These are phyloP conservation scores for Rhyacichthys aspro DNA, from an alignment of 2,797 vertebrate species.

Conservation along the genomic window DNA sequence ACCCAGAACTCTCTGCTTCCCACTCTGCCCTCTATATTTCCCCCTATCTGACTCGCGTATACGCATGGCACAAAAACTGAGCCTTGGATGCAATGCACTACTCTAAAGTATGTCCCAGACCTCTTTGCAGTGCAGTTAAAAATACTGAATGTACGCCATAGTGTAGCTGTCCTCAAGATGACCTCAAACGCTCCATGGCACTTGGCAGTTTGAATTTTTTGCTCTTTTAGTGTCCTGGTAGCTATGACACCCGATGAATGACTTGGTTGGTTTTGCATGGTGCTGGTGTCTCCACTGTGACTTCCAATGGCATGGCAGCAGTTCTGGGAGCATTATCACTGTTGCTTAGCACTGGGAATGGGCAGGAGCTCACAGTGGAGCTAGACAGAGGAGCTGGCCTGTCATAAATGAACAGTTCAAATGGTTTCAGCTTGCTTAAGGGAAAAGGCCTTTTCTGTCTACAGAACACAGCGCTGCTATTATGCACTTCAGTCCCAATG, in stretches of 20 bases:
- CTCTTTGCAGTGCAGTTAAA: conserved; percentile 61
- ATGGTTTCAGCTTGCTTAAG: conserved; percentile 4
- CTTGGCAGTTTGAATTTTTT: conserved; percentile 35
- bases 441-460: conserved; percentile 76
- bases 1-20: conserved; percentile 67
- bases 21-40: conserved; percentile 51
- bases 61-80: conserved; percentile 80
- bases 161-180: conserved; percentile 20
- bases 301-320: conserved; percentile 76
- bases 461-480: conserved; percentile 67
- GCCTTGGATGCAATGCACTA: conserved; percentile 78
- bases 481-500: conserved; percentile 64
- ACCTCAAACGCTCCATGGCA: conserved; percentile 56
- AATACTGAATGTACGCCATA: conserved; percentile 48
- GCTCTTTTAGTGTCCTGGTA: conserved; percentile 62
- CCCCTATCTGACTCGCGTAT: conserved; percentile 54
- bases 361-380: conserved; percentile 80
- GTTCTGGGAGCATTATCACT: conserved; percentile 58
- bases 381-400: conserved; percentile 74
- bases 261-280: conserved; percentile 74
- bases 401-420: conserved; percentile 27
- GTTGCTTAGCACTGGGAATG: conserved; percentile 74
- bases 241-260: conserved; percentile 60
- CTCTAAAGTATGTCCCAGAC: conserved; percentile 54
- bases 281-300: conserved; percentile 79